A percentile compares a stretch with the other conserved stretches of the same genome.
These are phyloP conservation scores for Meriones psammophilus DNA, from an alignment of 2,797 vertebrate species.

Conservation along the genomic window DNA sequence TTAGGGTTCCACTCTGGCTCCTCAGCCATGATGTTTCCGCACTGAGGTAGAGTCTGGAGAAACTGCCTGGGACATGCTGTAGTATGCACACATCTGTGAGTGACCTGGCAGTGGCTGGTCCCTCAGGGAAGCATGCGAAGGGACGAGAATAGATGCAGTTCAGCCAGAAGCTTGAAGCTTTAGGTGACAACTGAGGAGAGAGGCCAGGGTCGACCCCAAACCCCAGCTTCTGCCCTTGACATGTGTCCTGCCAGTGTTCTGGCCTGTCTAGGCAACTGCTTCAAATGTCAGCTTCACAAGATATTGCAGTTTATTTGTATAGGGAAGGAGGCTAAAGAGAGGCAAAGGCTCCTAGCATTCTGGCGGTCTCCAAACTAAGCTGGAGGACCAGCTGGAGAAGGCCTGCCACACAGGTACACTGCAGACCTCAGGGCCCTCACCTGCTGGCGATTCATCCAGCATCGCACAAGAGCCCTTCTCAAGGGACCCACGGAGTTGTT, in stretches of 20 bases:
- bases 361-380: background rate
- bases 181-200: background rate
- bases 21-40: background rate
- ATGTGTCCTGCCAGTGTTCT: background rate
- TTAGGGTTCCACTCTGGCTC: background rate
- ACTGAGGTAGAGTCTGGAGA: background rate
- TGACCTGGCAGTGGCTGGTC: background rate
- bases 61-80: background rate
- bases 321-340: constrained; percentile 1
- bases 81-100: too few species aligned
- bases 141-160: background rate
- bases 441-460: background rate
- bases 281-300: background rate
- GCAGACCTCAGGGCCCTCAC: background rate
- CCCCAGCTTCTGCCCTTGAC: background rate
- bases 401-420: background rate
- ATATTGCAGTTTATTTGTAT: background rate
- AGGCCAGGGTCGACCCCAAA: background rate
- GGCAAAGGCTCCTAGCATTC: background rate
- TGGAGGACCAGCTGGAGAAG: background rate
- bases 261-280: background rate
- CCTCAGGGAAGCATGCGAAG: background rate
- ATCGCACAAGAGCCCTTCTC: constrained; percentile 71
- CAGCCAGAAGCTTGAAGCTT: background rate
- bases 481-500: constrained; percentile 71